Base-by-base conservation (phyloP, 1,140 invertebrate genomes). In the Eciton burchellii region DNA sequence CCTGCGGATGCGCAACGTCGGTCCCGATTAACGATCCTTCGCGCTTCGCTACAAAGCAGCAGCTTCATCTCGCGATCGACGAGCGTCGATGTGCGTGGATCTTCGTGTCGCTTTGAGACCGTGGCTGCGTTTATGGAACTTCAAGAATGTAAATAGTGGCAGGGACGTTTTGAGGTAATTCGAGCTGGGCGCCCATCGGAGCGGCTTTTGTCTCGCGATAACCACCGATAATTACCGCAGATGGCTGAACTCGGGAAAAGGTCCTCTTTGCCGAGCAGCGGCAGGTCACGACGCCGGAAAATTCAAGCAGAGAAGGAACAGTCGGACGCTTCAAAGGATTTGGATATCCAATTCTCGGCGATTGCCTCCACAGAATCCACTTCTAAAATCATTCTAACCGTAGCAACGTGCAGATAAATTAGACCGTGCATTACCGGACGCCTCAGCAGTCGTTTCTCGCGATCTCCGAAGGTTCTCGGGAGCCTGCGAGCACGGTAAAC, bases 1-100 rank as follows among this genome's bases (percentile, higher is more conserved):
- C 70, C 62, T 71, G 26, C 62, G n/a, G 29, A 45, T 83, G 74
- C 82, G 45, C 79, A 84, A 87, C 82, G 85, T 57, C 79, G 54
- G 24, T 19, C 63, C 45, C 52, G 49, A 77, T 77, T 66, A 66
- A 66, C 35, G 29, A 79, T 56, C 60, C 26, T n/a, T 52, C 26
- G 19, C 14, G 41, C 0, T 41, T 35, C 24, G 16, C 19, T 26
- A 43, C 43, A 14, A 21, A 68, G 16, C 1, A 47, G 43, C 6
- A 5, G 66, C 6, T 5, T 45, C 2, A 1, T 8, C 35, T 54
- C 41, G 29, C 19, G 16, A 71, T 16, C 14, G 1, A 14, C 35
- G 63, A 76, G 21, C 8, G 8, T 9, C 16, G 5, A 1, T 14
- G 41, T 52, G 9, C 19, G 9, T 1, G 6, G 47, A 24, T 12